Percentiles rank a stretch among this genome's conserved stretches.
These are phyloP conservation scores for Saturnia pavonia DNA, from an alignment of 2,888 invertebrate species.

Conservation along the genomic window DNA sequence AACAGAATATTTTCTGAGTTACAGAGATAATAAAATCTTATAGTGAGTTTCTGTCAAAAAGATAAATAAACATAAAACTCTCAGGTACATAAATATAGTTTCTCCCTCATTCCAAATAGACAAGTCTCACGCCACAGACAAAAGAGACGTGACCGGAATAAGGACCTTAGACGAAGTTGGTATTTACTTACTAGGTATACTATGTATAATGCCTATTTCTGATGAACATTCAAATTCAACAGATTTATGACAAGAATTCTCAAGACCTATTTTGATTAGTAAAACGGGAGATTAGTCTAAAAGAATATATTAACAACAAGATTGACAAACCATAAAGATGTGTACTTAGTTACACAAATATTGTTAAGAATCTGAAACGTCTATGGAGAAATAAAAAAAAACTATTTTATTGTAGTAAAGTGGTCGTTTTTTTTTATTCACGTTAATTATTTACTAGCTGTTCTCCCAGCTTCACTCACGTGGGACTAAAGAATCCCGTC, in stretches of 20 bases:
- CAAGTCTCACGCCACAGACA: conserved; percentile 5
- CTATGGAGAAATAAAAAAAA: too few relatives aligned
- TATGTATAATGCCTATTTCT: not conserved
- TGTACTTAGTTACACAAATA: not conserved
- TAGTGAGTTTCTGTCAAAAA: not conserved
- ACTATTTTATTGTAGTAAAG: too few relatives aligned
- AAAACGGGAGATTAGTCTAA: not conserved
- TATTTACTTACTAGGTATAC: not conserved
- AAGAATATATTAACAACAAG: not conserved
- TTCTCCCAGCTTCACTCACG: too few relatives aligned
- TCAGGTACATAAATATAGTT: conserved; percentile 10
- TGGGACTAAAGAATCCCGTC: too few relatives aligned
- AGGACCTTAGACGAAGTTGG: not conserved
- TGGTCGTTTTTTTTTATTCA: too few relatives aligned
- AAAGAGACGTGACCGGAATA: conserved; percentile 8
- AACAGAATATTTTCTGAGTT: not conserved
- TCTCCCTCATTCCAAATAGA: conserved; percentile 4
- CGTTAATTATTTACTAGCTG: too few relatives aligned
- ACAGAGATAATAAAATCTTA: not conserved
- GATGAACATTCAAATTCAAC: not conserved
- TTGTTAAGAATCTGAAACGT: too few relatives aligned
- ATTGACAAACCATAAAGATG: too few relatives aligned
- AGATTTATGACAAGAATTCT: not conserved
- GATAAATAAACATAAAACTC: not conserved
- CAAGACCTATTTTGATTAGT: not conserved